Base-by-base conservation (phyloP, 1,140 invertebrate genomes). In the Ceratitis capitata region DNA sequence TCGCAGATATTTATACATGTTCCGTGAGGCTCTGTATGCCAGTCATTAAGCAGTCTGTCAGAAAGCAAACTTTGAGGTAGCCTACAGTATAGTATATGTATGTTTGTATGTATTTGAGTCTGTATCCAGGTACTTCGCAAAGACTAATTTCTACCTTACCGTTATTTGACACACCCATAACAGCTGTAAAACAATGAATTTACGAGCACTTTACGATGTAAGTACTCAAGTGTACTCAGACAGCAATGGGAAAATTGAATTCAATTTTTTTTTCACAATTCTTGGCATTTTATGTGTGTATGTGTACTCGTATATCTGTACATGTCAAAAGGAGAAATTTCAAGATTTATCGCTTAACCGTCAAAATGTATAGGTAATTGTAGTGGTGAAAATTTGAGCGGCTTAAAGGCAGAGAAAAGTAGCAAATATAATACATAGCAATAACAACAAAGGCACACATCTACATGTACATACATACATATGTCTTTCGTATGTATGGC, bases 131-230 rank as follows among this genome's bases (percentile, higher is more conserved):
- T n/a, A n/a, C n/a, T n/a, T n/a, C n/a, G n/a, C n/a, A n/a, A n/a
- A n/a, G 23, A 12, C 45, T 42, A 23, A 69, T 78, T n/a, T 78
- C n/a, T 78, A 32, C 39, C 45, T 26, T 78, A 47, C 42, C 19
- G 69, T 78, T 23, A 78, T 78, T 78, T 45, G n/a, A 47, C 69
- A 78, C 69, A 78, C 69, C 69, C 69, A 78, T 78, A 78, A 78
- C 10, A 78, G 39, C 42, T 78, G 42, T 78, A 78, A 78, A 78
- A 78, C 39, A 78, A 78, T 78, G 39, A 23, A 47, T 78, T 78
- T 47, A 47, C 35, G 39, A 78, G 42, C 69, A 78, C 39, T 26
- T 78, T 45, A 78, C 69, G 45, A 78, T 78, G 69, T 78, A 78
- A 45, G 69, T 78, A 45, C 45, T 78, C 69, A 78, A 78, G 69